Conservation (phyloP, 1,140 invertebrate genomes). For the Episyrphus balteatus region DNA sequence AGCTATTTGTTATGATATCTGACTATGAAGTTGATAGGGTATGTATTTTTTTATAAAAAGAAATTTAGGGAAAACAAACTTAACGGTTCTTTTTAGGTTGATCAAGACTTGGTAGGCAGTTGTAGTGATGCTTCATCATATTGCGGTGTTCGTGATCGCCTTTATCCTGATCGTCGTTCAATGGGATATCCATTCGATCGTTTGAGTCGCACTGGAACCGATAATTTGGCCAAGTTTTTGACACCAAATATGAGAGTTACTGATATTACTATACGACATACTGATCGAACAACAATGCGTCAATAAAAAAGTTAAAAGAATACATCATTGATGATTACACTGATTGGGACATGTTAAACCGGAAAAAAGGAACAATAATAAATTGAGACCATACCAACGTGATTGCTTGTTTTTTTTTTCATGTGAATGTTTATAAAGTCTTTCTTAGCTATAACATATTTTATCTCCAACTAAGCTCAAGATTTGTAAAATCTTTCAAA, state of each 20-base stretch:
- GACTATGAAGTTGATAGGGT: constrained; percentile 60
- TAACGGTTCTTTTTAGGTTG: constrained; percentile 33
- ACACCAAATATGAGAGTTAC: constrained; percentile 55
- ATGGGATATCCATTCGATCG: constrained; percentile 76
- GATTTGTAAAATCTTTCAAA: no score
- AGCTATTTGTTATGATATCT: constrained; percentile 72
- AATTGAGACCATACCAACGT: no score
- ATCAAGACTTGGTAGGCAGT: constrained; percentile 42
- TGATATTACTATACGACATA: constrained; percentile 42
- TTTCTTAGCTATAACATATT: no score
- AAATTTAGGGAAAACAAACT: neutral
- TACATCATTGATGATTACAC: no score
- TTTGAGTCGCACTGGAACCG: constrained; percentile 39
- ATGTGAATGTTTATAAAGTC: no score
- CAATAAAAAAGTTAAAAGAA: no score
- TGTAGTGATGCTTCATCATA: constrained; percentile 62
- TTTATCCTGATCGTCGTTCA: constrained; percentile 57
- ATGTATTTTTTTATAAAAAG: constrained; percentile 14
- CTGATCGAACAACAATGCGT: constrained; percentile 21
- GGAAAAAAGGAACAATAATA: no score
- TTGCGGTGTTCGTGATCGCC: constrained; percentile 59
- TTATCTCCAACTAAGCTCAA: no score
- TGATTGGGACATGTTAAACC: no score
- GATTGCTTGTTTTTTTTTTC: no score
- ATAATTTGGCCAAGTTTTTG: constrained; percentile 48